Conservation (phyloP, 2,888 invertebrate species). For the Mythimna albipuncta region DNA sequence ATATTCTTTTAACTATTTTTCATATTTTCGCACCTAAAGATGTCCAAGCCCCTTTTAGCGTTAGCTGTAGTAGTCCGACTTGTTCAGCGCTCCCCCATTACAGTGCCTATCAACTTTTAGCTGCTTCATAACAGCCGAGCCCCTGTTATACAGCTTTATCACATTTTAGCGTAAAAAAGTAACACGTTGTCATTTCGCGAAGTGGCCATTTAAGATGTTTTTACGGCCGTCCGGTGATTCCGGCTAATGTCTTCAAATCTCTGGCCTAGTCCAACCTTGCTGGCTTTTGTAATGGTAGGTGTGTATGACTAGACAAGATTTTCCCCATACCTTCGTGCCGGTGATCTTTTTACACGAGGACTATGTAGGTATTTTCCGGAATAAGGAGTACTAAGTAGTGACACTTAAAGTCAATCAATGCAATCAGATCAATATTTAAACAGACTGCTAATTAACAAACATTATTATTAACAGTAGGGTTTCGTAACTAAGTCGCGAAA, state of each 20-base stretch:
- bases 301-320: not conserved
- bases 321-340: not conserved
- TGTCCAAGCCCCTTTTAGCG: not conserved
- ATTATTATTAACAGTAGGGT: too few species aligned
- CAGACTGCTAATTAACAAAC: too few species aligned
- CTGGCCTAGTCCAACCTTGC: slow-evolving; percentile 12
- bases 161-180: slow-evolving; percentile 57
- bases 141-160: slow-evolving; percentile 52
- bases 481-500: too few species aligned
- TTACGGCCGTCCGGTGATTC: slow-evolving; percentile 44
- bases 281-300: slow-evolving; percentile 11
- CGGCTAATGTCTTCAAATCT: slow-evolving; percentile 53
- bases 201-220: slow-evolving; percentile 56
- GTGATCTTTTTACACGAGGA: not conserved
- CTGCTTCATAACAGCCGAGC: slow-evolving; percentile 31
- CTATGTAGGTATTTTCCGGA: not conserved
- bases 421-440: too few species aligned
- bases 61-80: slow-evolving; percentile 5
- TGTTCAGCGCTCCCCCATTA: slow-evolving; percentile 11
- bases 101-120: slow-evolving; percentile 47
- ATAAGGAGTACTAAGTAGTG: not conserved
- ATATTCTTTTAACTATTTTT: not conserved
- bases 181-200: slow-evolving; percentile 49
- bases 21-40: not conserved
- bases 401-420: too few species aligned